Base-by-base conservation (phyloP, 2,797 vertebrate species). In the Onychomys torridus region DNA sequence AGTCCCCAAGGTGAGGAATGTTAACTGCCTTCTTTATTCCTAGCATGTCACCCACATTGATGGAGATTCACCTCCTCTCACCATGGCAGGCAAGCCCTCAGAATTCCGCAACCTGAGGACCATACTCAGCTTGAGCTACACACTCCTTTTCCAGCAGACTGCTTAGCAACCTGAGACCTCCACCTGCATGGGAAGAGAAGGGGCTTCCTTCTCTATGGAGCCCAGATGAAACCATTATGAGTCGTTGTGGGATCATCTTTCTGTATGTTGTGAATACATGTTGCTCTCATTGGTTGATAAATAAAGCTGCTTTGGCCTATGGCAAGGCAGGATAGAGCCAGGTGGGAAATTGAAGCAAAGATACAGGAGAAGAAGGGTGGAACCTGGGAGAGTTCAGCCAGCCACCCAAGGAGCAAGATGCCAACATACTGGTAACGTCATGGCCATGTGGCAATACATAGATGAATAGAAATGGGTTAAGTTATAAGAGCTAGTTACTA, bases 31-130 rank as follows among this genome's bases (percentile, higher is more conserved):
- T 32, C 59, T 0, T 14, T 63, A 21, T 55, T 43, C 25, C 34
- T 23, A 4, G 6, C 14, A 3, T 14, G 17, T 5, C 1, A 0
- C 55, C 27, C 12, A 43, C 10, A 63, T 3, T 32, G 34, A n/a
- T 16, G 4, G 14, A 46, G 46, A 13, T 6, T 1, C 73, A 25
- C 40, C 12, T 27, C 73, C 37, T 76, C 69, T 25, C 40, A 12
- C 23, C 12, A 10, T 12, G 73, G 34, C 16, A 71, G 69, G 69
- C 17, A n/a, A 71, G n/a, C n/a, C 17, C 2, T 23, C 19, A 19
- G 69, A 23, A 21, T 37, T 21, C n/a, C 40, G 69, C 69, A 40
- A 37, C 34, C 69, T 73, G 69, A 67, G 69, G n/a, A 73, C 19
- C 37, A 23, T 43, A 73, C 17, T 73, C n/a, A 21, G n/a, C n/a